Base-by-base conservation (phyloP, 2,113 vertebrate genomes). In the Nansenia antarctica region DNA sequence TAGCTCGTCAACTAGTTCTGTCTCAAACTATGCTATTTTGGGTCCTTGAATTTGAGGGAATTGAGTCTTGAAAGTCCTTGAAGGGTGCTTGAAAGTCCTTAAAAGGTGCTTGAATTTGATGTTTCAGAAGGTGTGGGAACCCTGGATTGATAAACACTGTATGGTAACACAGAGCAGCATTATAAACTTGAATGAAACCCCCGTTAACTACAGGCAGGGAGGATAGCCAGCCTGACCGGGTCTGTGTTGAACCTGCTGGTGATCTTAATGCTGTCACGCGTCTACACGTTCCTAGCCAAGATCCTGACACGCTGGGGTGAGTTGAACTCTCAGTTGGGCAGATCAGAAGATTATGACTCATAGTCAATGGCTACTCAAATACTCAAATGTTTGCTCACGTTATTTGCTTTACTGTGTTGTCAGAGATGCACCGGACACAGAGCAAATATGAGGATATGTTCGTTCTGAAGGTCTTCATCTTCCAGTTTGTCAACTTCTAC, bases 391-490 rank as follows among this genome's bases (percentile, higher is more conserved):
- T 42, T n/a, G 20, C 53, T 39, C 20, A 49, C n/a, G 14, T 15
- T n/a, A 8, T 63, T 22, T 53, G 53, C 15, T 9, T n/a, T 34
- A 53, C 58, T 2, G 18, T 22, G 9, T 39, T 15, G 5, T 22
- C 83, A 94, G 92, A 95, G 71, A 94, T 93, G 93, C 92, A 94
- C 75, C 90, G 93, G 31, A 94, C 92, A 9, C 93, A 95, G 82
- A 88, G 86, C 0, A 85, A 93, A 67, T 92, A 91, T 0, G 93
- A 94, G 73, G 94, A 94, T 47, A 90, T 93, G 73, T 94, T 94
- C 79, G 91, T 91, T 66, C 91, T 94, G 68, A 94, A 94, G 73
- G 94, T 94, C 9, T 95, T 95, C 87, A 76, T 94, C 84, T 95
- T 95, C 86, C 93, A 94, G 86, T 94, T 93, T 52, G 88, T 94